Base-by-base conservation (phyloP, 2,797 vertebrate species). In the Aulostomus chinensis region DNA sequence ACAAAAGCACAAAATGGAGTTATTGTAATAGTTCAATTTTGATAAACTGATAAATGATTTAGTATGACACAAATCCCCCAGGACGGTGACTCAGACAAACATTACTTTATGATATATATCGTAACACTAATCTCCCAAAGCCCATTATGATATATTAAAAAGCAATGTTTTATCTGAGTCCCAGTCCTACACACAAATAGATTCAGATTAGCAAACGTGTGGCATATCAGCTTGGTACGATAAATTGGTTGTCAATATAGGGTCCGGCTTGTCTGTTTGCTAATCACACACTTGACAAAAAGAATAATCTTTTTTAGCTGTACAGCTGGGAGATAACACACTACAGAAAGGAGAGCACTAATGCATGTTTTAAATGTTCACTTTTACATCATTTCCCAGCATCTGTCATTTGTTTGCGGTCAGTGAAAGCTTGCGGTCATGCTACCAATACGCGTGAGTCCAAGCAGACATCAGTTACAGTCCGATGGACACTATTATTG, bases 401-500 rank as follows among this genome's bases (percentile, higher is more conserved):
- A 5, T 43, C 61, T 21, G 34, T 48, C 2, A 28, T 47, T 60
- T 50, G 42, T 12, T 40, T 37, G 46, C 31, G 41, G 41, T 37
- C 49, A 33, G 51, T 25, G 15, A 49, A 58, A 48, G 25, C 16
- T 40, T 13, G 18, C 24, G 21, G 28, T 22, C 31, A 55, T 5
- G 9, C 56, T 16, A 39, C 33, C 21, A 3, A 18, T 14, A 18
- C 40, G 45, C 47, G 58, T 35, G 22, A 69, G 15, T 32, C 48
- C 45, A 38, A 34, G 32, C 24, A 24, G 41, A 33, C 24, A 33
- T 29, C 34, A 68, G 65, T 63, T 56, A 62, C 41, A 52, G 30
- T 47, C 48, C 41, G 49, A 45, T 66, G 71, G 43, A 48, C 58
- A 10, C 52, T 63, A 30, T 63, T 58, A 73, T 56, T 43, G 53